Conservation (phyloP, 2,888 invertebrate genomes). For the Lypha dubia region DNA sequence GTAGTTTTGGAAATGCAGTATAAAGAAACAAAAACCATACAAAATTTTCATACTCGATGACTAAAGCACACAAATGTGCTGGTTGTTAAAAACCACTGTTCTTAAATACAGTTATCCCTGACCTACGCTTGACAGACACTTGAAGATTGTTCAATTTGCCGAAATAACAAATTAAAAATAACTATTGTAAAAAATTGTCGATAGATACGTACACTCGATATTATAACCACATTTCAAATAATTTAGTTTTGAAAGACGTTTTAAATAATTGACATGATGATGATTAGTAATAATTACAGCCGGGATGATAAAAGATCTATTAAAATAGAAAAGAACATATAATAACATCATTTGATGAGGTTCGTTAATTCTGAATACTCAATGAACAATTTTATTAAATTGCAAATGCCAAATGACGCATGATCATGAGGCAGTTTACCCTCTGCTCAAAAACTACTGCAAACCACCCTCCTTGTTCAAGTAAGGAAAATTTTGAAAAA, state of each 20-base stretch:
- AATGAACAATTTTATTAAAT: conserved; percentile 40
- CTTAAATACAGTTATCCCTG: too few species aligned
- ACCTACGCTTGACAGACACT: too few species aligned
- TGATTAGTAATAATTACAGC: conserved; percentile 51
- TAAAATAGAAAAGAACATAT: background rate
- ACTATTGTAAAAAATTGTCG: background rate
- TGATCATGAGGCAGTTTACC: conserved; percentile 39
- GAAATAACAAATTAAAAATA: conserved; percentile 16
- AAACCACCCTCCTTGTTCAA: conserved; percentile 24
- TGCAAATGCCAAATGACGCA: conserved; percentile 66
- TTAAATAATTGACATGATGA: conserved; percentile 37
- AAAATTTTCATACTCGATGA: too few species aligned
- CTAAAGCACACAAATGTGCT: too few species aligned
- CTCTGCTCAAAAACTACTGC: conserved; percentile 19
- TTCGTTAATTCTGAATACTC: conserved; percentile 39
- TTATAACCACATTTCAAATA: background rate
- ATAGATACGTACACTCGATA: background rate
- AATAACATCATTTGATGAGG: conserved; percentile 65
- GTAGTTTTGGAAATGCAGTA: too few species aligned
- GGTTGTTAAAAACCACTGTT: too few species aligned
- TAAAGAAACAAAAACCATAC: too few species aligned
- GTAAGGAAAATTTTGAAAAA: conserved; percentile 29
- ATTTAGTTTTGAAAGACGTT: background rate
- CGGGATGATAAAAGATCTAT: background rate
- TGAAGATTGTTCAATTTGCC: too few species aligned